Evolutionary conservation across 2,797 vertebrate genomes (phyloP).

Genomic region (Sarcoramphus papa): DNA sequence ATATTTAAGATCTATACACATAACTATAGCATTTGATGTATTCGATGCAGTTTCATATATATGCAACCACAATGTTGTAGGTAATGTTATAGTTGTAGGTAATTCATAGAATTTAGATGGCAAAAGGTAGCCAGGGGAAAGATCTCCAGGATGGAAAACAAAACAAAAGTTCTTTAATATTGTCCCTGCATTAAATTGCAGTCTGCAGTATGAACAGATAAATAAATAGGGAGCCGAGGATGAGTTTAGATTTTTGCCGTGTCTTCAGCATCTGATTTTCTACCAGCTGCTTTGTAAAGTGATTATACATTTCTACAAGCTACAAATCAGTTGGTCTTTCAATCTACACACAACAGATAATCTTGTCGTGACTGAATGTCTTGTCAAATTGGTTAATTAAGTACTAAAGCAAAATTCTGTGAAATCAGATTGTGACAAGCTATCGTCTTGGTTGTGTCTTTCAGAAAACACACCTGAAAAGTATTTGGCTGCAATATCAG

Average conservation of each 20-base stretch:
- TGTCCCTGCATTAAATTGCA: background rate
- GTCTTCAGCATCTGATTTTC: background rate
- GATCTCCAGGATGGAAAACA: background rate
- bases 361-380: background rate
- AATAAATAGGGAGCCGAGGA: background rate
- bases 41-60: background rate
- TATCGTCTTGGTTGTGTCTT: slow-evolving; percentile 60
- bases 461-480: slow-evolving; percentile 73
- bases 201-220: background rate
- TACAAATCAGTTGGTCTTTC: background rate
- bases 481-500: slow-evolving; percentile 59
- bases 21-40: background rate
- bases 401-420: background rate
- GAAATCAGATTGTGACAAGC: background rate
- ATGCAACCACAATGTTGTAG: background rate
- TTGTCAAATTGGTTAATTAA: background rate
- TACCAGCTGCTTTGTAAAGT: background rate
- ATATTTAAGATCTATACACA: background rate
- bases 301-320: background rate
- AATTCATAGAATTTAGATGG: background rate
- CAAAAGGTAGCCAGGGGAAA: background rate
- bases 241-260: background rate
- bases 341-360: background rate
- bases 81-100: background rate
- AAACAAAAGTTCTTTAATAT: background rate